A percentile compares a stretch with the other conserved stretches of the same genome.
phyloP scores from a whole-genome alignment of 2,888 invertebrate genomes.

The Isoperla grammatica region DNA sequence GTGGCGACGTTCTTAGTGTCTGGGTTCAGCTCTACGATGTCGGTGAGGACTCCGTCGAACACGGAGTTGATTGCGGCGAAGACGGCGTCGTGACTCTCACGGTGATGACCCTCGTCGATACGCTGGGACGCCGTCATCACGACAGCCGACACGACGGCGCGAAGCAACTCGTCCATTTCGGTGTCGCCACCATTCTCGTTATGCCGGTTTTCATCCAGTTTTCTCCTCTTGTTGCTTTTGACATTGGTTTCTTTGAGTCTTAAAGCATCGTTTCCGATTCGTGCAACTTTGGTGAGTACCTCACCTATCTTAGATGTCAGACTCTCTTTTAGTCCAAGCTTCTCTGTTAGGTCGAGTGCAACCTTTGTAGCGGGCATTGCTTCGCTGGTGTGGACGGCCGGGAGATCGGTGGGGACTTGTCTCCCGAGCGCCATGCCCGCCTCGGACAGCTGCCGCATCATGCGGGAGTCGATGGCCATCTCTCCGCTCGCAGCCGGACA shows the following conservation, averaged over 20 bases:
- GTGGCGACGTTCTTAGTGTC: slow-evolving; percentile 15
- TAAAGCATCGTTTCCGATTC: slow-evolving; percentile 40
- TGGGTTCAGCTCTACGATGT: slow-evolving; percentile 22
- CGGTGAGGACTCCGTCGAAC: slow-evolving; percentile 31
- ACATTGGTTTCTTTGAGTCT: background rate
- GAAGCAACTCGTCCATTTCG: slow-evolving; percentile 8
- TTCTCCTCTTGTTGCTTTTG: background rate
- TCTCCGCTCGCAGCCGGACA: slow-evolving; percentile 49
- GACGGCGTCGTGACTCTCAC: slow-evolving; percentile 30
- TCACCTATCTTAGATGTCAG: slow-evolving; percentile 45
- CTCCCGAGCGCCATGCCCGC: slow-evolving; percentile 63
- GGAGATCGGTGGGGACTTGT: slow-evolving; percentile 56
- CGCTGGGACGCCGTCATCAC: slow-evolving; percentile 19
- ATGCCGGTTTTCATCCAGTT: slow-evolving; percentile 3
- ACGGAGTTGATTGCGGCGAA: slow-evolving; percentile 40
- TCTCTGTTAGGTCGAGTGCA: slow-evolving; percentile 33
- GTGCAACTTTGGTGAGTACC: slow-evolving; percentile 42
- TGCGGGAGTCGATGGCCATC: slow-evolving; percentile 57
- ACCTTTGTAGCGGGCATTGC: slow-evolving; percentile 17
- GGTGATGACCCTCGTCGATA: slow-evolving; percentile 27
- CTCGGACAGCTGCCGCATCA: slow-evolving; percentile 60
- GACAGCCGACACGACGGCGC: slow-evolving; percentile 21
- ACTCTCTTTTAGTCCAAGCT: slow-evolving; percentile 41
- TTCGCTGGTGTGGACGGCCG: slow-evolving; percentile 53
- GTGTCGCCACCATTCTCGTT: no score